Base-by-base conservation (phyloP, 2,888 invertebrate genomes). In the Lysandra bellargus region DNA sequence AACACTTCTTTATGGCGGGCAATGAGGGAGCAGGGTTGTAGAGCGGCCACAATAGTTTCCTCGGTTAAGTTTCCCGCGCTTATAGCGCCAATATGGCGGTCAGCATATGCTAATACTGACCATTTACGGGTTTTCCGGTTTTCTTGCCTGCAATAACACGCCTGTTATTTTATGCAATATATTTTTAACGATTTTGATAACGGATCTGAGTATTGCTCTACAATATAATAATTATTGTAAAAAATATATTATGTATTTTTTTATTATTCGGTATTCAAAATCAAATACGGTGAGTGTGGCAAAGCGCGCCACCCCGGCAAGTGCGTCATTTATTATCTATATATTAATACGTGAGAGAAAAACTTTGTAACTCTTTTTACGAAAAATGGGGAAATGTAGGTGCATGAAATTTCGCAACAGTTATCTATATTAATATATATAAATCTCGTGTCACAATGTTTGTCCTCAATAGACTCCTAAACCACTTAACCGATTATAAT, bases 1-100 rank as follows among this genome's bases (percentile, higher is more conserved):
- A 79, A 79, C 79, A 79, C 17, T 57, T 78, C 88, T 86, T 91
- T 90, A 91, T 86, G 90, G 89, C 84, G 81, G 83, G 83, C 86
- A 85, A 87, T 88, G 80, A 81, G 78, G 44, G 80, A 78, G 80
- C 78, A 72, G 53, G 74, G 78, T 78, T 79, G 80, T 80, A 80
- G 79, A 61, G 40, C 60, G 69, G 64, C 78, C 57, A 57, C 75
- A 74, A 79, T 75, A 37, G 73, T 60, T 44, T 23, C 23, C 23
- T 0, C 53, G 44, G 79, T 79, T 79, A 40, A 60, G 79, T 79
- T 79, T 72, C 33, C 74, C 79, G 30, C 23, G 17, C 30, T 14
- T 33, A 72, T 74, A 64, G 78, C 23, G 73, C 57, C 61, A 75
- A 79, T 76, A 76, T 49, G 76, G 74, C 60, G 79, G 79, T 79